Percentiles rank a stretch among this genome's conserved stretches.
Conservation (phyloP, 2,888 invertebrate genomes). For the Anodontia alba region DNA sequence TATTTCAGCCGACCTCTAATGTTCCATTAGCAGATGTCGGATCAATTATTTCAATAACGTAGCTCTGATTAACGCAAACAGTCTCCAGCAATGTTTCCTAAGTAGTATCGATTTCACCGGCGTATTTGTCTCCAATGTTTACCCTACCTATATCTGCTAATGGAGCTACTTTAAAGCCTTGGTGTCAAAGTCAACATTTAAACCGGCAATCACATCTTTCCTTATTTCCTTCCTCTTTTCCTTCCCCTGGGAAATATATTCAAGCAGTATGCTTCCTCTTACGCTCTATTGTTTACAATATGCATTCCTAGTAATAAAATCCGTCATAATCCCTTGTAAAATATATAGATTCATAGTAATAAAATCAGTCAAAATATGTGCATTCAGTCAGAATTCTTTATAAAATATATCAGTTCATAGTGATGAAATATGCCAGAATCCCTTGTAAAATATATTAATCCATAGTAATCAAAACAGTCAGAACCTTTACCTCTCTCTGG, state of each 20-base stretch:
- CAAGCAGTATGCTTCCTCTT: conserved; percentile 22
- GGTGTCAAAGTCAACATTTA: conserved; percentile 47
- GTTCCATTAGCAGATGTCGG: background rate
- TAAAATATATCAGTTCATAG: no score
- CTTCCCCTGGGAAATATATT: conserved; percentile 45
- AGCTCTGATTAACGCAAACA: conserved; percentile 7
- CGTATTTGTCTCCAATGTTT: background rate
- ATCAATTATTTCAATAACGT: background rate
- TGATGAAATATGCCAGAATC: no score
- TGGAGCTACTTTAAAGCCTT: conserved; percentile 27
- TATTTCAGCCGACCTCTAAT: background rate
- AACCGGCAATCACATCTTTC: conserved; percentile 43
- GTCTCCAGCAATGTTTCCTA: conserved; percentile 1
- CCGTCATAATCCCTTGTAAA: no score
- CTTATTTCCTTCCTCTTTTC: conserved; percentile 49
- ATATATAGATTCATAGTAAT: no score
- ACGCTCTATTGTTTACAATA: background rate
- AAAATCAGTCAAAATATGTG: no score
- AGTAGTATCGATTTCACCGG: background rate
- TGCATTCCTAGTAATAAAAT: background rate
- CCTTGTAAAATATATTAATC: no score
- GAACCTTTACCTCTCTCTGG: no score
- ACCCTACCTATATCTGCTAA: conserved; percentile 27
- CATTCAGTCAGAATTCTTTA: no score
- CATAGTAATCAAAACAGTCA: no score